Conservation (phyloP, 2,113 vertebrate species). For the Pantherophis guttatus region DNA sequence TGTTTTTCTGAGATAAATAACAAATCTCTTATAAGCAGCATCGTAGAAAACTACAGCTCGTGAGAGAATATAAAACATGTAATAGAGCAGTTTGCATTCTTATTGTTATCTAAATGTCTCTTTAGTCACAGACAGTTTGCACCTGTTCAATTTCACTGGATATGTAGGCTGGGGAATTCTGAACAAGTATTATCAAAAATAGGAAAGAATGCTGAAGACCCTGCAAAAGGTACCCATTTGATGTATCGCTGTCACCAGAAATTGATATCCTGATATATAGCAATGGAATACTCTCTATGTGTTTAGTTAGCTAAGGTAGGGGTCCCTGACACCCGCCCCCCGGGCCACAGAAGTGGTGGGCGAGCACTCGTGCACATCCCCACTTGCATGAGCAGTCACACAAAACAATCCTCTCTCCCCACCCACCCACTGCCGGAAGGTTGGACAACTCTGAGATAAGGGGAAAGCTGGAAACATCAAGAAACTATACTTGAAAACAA, state of each 20-base stretch:
- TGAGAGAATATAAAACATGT: background rate
- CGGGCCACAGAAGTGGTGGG: background rate
- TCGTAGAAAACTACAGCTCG: background rate
- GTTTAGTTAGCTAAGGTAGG: background rate
- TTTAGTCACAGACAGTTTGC: constrained; percentile 11
- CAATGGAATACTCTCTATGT: background rate
- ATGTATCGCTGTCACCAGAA: background rate
- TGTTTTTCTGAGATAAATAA: background rate
- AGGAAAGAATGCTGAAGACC: background rate
- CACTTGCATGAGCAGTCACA: too few relatives aligned
- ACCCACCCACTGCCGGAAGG: background rate
- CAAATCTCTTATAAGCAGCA: background rate
- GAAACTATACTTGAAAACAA: background rate
- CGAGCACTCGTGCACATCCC: too few relatives aligned
- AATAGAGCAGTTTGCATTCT: background rate
- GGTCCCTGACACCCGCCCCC: background rate
- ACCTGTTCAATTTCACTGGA: constrained; percentile 5
- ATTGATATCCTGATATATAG: background rate
- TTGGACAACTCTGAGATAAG: background rate
- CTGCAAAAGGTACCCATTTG: background rate
- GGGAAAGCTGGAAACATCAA: background rate
- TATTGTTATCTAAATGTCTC: background rate
- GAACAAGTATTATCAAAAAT: background rate
- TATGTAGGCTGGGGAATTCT: background rate
- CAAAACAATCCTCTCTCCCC: background rate